Evolutionary conservation across 2,113 vertebrate species (phyloP).

Genomic region (Phrynocephalus versicolor): DNA sequence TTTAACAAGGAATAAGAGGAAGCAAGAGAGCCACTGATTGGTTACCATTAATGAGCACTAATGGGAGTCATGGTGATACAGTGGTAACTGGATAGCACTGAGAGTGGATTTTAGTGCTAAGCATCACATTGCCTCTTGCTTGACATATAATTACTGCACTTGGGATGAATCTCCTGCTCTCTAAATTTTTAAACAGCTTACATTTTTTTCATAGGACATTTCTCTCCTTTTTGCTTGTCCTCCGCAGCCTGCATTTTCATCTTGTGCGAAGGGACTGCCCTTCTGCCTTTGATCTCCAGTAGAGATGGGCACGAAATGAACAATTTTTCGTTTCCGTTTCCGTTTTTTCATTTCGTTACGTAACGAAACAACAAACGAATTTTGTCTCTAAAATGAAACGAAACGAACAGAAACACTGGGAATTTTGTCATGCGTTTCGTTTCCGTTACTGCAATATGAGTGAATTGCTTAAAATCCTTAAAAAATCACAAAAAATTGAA

Average conservation of each 20-base stretch:
- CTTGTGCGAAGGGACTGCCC: not conserved
- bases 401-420: too few species aligned
- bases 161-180: constrained; percentile 71
- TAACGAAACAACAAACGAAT: too few species aligned
- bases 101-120: constrained; percentile 80
- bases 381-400: too few species aligned
- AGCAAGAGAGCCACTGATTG: constrained; percentile 74
- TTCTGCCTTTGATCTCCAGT: not conserved
- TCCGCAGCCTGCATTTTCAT: constrained; percentile 8
- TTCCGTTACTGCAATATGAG: too few species aligned
- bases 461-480: too few species aligned
- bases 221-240: constrained; percentile 47
- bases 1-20: constrained; percentile 71
- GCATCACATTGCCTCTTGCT: constrained; percentile 72
- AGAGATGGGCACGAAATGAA: too few species aligned
- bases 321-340: too few species aligned
- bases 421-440: too few species aligned
- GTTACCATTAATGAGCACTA: constrained; percentile 79
- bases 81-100: constrained; percentile 79
- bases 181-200: constrained; percentile 83
- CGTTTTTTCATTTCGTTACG: too few species aligned
- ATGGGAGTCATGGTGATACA: constrained; percentile 84
- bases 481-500: too few species aligned
- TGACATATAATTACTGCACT: constrained; percentile 81
- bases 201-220: constrained; percentile 60